Evolutionary conservation across 2,797 vertebrate genomes (phyloP).

Genomic region (Tinamus major): DNA sequence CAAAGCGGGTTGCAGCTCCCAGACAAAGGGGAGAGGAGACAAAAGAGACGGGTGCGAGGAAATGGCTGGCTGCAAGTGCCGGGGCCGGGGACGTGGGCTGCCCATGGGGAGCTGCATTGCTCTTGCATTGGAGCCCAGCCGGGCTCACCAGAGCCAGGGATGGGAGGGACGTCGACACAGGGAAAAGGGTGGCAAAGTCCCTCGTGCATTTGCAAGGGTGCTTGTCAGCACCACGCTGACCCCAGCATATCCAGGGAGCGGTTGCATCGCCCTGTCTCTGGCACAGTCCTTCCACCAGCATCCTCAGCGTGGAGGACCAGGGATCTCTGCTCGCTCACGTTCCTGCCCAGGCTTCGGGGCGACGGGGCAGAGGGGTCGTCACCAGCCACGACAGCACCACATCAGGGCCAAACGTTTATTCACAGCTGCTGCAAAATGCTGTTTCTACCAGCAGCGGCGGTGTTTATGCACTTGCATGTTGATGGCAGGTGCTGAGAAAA

Average conservation of each 20-base stretch:
- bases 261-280: no score
- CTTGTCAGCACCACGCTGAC: no score
- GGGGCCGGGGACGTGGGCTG: neutral
- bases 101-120: no score
- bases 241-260: no score
- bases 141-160: no score
- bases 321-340: neutral
- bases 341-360: neutral
- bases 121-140: no score
- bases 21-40: constrained; percentile 20
- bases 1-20: constrained; percentile 34
- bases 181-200: no score
- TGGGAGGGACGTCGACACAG: no score
- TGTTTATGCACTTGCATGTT: neutral
- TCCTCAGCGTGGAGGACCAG: neutral
- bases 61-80: neutral
- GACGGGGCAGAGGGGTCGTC: neutral
- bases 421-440: neutral
- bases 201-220: no score
- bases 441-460: no score
- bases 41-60: neutral
- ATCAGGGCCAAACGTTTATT: fast-evolving
- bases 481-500: neutral
- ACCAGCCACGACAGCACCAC: neutral
- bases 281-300: neutral